phyloP scores from a whole-genome alignment of 2,888 invertebrate species.

The Sinhomidia bicolor region DNA sequence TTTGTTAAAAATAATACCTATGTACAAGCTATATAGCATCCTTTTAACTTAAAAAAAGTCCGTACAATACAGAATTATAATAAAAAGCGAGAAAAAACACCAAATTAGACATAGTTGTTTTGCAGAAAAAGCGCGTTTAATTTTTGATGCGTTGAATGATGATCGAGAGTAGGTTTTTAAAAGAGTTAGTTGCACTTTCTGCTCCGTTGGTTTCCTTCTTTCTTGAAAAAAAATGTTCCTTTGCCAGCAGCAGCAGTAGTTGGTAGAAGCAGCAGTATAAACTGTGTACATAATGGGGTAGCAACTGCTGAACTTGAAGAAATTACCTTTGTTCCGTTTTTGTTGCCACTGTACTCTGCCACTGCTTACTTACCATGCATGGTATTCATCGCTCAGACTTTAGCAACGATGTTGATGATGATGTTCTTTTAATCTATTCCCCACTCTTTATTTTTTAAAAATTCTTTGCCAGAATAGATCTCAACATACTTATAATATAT shows the following conservation, averaged over 20 bases:
- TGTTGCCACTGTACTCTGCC: conserved; percentile 12
- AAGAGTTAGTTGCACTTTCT: conserved; percentile 78
- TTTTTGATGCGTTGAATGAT: conserved; percentile 66
- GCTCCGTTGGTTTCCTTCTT: conserved; percentile 74
- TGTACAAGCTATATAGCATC: not conserved
- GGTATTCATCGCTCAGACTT: too few species aligned
- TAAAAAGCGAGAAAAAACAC: conserved; percentile 68
- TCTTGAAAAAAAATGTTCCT: conserved; percentile 12
- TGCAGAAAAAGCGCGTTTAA: conserved; percentile 75
- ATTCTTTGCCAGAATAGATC: conserved; percentile 5
- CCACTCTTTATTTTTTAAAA: not conserved
- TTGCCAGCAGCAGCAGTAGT: conserved; percentile 42
- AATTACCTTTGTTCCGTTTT: conserved; percentile 59
- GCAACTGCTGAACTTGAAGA: conserved; percentile 59
- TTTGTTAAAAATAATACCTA: too few species aligned
- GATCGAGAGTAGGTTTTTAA: conserved; percentile 63
- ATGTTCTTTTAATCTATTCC: not conserved
- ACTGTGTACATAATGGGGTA: conserved; percentile 48
- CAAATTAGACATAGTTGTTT: conserved; percentile 76
- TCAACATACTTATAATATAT: not conserved
- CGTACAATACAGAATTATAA: conserved; percentile 34
- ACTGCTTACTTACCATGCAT: conserved; percentile 23
- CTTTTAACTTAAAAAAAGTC: not conserved
- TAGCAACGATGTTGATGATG: conserved; percentile 34
- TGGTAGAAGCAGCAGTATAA: not conserved